Evolutionary conservation across 2,888 invertebrate genomes (phyloP).

Genomic region (Schrankia costaestrigalis): DNA sequence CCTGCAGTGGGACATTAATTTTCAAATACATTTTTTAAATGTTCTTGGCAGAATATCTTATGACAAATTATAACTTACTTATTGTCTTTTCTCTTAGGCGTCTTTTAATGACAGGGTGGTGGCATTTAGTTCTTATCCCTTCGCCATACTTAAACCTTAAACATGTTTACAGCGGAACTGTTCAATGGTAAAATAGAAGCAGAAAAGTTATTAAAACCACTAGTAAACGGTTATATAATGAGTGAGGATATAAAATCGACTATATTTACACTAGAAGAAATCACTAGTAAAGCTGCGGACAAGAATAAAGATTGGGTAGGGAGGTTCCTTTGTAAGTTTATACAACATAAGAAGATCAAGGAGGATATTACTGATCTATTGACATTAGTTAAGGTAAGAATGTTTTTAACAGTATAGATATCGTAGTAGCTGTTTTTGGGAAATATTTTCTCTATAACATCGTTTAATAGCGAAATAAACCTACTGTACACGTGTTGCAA

Average conservation of each 20-base stretch:
- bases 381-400: constrained; percentile 63
- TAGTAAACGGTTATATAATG: constrained; percentile 69
- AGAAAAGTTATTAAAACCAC: constrained; percentile 63
- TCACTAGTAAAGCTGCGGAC: constrained; percentile 60
- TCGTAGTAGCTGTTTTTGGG: background rate
- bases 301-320: constrained; percentile 79
- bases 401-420: background rate
- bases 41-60: too few relatives aligned
- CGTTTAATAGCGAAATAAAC: too few relatives aligned
- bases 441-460: background rate
- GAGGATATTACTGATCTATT: constrained; percentile 60
- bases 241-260: constrained; percentile 71
- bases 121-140: too few relatives aligned
- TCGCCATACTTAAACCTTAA: too few relatives aligned
- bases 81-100: too few relatives aligned
- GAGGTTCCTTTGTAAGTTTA: constrained; percentile 73
- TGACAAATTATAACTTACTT: too few relatives aligned
- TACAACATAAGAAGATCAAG: constrained; percentile 62
- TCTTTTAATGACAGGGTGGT: too few relatives aligned
- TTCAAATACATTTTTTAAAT: too few relatives aligned
- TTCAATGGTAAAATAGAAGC: constrained; percentile 76
- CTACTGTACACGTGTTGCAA: too few relatives aligned
- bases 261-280: constrained; percentile 69
- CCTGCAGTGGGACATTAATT: too few relatives aligned
- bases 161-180: constrained; percentile 57